Evolutionary conservation across 2,797 vertebrate species (phyloP).

Genomic region (Nothura maculosa): DNA sequence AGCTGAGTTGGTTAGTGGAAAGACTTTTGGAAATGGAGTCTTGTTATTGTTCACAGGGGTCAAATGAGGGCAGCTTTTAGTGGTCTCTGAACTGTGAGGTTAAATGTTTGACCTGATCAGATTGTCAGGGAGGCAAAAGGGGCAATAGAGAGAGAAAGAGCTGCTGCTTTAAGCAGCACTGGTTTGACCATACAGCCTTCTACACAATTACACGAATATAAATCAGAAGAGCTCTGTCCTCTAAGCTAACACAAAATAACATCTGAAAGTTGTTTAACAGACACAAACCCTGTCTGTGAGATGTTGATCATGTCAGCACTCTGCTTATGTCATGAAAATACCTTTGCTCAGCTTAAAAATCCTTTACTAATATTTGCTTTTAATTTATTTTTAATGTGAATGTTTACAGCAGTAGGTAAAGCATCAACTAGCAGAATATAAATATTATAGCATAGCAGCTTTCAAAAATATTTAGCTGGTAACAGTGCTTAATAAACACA

Average conservation of each 20-base stretch:
- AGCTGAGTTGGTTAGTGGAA: constrained; percentile 24
- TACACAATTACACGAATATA: background rate
- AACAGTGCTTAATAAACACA: background rate
- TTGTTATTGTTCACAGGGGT: constrained; percentile 39
- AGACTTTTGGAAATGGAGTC: constrained; percentile 46
- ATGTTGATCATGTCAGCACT: background rate
- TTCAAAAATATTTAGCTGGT: background rate
- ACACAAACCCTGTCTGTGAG: background rate
- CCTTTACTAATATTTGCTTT: background rate
- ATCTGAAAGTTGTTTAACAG: background rate
- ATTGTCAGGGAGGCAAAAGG: constrained; percentile 19
- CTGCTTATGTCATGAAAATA: background rate
- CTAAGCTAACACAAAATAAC: background rate
- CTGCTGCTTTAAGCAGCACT: background rate
- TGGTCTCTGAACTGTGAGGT: constrained; percentile 61
- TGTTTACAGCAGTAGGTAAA: background rate
- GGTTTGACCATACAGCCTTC: background rate
- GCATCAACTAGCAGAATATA: background rate
- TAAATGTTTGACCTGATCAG: constrained; percentile 65
- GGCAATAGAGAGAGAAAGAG: background rate
- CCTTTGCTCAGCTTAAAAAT: background rate
- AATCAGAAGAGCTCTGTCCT: background rate
- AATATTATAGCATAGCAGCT: background rate
- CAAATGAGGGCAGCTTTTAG: constrained; percentile 49
- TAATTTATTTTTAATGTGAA: background rate